Conservation (phyloP, 2,113 vertebrate genomes). For the Actenoides hombroni region DNA sequence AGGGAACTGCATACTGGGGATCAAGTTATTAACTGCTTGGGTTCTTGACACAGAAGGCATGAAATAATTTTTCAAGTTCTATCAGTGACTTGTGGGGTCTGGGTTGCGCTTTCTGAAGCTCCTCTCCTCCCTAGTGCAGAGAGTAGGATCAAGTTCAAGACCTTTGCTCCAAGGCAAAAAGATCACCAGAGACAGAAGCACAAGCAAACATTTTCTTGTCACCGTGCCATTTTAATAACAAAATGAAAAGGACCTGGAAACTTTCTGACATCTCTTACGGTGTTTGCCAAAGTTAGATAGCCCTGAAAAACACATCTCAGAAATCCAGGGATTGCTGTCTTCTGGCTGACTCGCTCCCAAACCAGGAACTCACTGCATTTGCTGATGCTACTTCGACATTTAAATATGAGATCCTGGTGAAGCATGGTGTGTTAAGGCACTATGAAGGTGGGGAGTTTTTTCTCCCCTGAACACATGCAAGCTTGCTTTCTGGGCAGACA, state of each 20-base stretch:
- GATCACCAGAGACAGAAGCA: neutral
- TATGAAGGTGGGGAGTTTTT: neutral
- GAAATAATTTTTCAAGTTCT: neutral
- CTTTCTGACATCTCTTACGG: neutral
- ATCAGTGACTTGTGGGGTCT: neutral
- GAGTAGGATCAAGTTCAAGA: neutral
- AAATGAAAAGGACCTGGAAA: neutral
- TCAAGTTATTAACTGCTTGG: neutral
- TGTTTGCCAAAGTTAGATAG: neutral
- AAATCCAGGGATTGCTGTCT: neutral
- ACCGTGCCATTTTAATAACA: neutral
- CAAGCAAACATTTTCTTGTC: neutral
- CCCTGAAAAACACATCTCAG: neutral
- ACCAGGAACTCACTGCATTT: accelerated
- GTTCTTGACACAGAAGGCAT: neutral
- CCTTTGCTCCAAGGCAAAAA: neutral
- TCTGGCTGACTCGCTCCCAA: neutral
- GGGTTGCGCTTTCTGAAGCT: neutral
- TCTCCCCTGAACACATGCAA: neutral
- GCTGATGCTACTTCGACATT: neutral
- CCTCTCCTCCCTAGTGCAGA: neutral
- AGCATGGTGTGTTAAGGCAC: neutral
- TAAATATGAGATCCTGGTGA: accelerated
- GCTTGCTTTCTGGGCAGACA: neutral
- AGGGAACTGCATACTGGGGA: neutral